Base-by-base conservation (phyloP, 2,797 vertebrate genomes). In the Crax fasciolata region DNA sequence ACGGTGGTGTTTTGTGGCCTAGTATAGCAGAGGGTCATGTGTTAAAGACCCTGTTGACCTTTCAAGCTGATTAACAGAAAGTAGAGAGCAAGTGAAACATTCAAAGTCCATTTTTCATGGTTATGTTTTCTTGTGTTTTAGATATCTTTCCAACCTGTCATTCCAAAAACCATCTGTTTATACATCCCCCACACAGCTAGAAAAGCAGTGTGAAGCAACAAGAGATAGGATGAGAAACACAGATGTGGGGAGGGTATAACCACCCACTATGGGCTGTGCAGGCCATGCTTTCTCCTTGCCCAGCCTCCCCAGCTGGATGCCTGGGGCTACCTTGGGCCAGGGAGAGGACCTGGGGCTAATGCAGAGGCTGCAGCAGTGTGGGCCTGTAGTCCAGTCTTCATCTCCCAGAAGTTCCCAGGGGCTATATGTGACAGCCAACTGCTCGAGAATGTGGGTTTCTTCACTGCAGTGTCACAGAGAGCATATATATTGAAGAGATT, bases 161-260 rank as follows among this genome's bases (percentile, higher is more conserved):
- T 96, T 95, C 93, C 63, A 32, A 86, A 85, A 90, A 41, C 48
- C 67, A 25, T 44, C 32, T 95, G 67, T 95, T 96, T 93, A 88
- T 52, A 68, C 80, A 54, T 82, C 89, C 52, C 52, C 32, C 87
- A 39, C 51, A 35, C 32, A 88, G 51, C 25, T 61, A 63, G 15
- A 38, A 79, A 51, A 73, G 51, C 57, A 59, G 14, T 1, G 4
- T 17, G 46, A 92, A 30, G 28, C 63, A 23, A n/a, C 5, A 58
- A 84, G n/a, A 49, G n/a, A n/a, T 17, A 14, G 23, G 43, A 66
- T 15, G 18, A 55, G 35, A 41, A 55, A 46, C 3, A 17, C n/a
- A 74, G 72, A 54, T 30, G 44, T 1, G 8, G 43, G 61, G 2
- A 2, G 9, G 21, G 10, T 25, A 4, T 3, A 61, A 38, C 28